Conservation (phyloP, 2,113 vertebrate species). For the Dicaeum eximium region DNA sequence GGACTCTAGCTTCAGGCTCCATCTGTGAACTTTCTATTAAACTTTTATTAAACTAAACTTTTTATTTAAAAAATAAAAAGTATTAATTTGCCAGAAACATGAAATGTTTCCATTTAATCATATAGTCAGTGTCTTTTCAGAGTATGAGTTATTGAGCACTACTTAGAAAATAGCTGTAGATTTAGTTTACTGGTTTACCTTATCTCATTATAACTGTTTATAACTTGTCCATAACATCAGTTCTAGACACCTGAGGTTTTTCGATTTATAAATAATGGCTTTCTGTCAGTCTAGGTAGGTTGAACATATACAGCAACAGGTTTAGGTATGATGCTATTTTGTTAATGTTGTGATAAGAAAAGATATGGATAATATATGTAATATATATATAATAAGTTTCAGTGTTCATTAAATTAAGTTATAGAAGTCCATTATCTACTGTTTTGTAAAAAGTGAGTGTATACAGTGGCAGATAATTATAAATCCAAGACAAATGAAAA, state of each 20-base stretch:
- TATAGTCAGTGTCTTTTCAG: not conserved
- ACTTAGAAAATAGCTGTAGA: not conserved
- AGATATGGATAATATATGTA: not conserved
- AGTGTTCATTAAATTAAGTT: not conserved
- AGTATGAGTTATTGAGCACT: not conserved
- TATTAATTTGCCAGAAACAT: not conserved
- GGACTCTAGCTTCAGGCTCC: not conserved
- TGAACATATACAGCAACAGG: not conserved
- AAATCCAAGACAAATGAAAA: not conserved
- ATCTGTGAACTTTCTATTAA: not conserved
- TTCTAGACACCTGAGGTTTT: fast-evolving
- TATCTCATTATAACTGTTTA: not conserved
- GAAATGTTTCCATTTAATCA: not conserved
- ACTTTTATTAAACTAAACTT: too few relatives aligned
- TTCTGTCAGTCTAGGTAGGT: not conserved
- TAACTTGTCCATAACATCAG: not conserved
- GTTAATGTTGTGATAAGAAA: not conserved
- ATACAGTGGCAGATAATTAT: not conserved
- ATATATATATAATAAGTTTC: not conserved
- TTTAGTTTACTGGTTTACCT: not conserved
- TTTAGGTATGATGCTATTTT: not conserved
- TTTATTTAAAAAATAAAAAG: not conserved
- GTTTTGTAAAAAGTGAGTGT: not conserved
- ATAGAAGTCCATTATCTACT: not conserved
- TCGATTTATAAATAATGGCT: not conserved